Percentiles rank a stretch among this genome's conserved stretches.
phyloP scores from a whole-genome alignment of 2,113 vertebrate species.

The Isurus oxyrinchus region DNA sequence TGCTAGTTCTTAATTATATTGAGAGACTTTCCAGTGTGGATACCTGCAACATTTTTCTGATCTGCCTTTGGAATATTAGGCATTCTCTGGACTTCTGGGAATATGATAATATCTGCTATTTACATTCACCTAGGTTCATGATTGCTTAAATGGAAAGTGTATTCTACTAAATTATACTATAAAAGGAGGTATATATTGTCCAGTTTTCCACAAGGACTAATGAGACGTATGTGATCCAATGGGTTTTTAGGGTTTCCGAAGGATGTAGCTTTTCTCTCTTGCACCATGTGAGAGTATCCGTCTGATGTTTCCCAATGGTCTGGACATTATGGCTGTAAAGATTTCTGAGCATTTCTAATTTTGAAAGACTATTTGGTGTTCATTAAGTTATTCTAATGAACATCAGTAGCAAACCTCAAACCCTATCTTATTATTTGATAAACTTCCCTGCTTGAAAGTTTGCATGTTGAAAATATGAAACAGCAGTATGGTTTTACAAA shows the following conservation, averaged over 20 bases:
- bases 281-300: not conserved
- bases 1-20: not conserved
- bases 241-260: not conserved
- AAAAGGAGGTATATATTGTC: not conserved
- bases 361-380: not conserved
- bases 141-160: not conserved
- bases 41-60: not conserved
- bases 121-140: not conserved
- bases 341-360: not conserved
- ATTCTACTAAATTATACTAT: not conserved
- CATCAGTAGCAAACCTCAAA: not conserved
- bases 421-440: not conserved
- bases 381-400: not conserved
- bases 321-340: not conserved
- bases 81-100: not conserved
- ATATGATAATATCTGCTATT: not conserved
- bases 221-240: no score
- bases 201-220: no score
- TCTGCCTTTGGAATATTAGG: not conserved
- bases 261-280: not conserved
- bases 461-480: not conserved
- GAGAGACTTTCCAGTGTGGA: not conserved
- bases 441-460: not conserved
- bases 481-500: not conserved
- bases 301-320: not conserved